These are phyloP conservation scores for Manis crassicaudata DNA, from an alignment of 2,797 vertebrate species.

Conservation along the genomic window DNA sequence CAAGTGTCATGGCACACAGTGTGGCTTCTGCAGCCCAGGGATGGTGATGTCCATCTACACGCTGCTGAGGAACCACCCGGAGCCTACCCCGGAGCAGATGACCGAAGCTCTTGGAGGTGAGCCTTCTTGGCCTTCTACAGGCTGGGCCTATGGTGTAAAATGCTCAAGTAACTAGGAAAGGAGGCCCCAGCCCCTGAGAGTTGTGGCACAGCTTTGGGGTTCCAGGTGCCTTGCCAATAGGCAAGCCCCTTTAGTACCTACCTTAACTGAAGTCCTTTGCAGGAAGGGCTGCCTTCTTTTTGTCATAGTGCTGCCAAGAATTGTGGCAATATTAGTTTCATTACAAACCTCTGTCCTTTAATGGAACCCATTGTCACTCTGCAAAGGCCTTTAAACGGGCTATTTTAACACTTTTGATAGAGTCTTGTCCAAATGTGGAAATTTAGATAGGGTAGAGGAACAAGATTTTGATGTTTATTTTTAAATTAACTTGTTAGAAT, in stretches of 20 bases:
- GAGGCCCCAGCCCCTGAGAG: not conserved
- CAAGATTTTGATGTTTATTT: not conserved
- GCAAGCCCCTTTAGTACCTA: not conserved
- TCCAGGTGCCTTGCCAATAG: not conserved
- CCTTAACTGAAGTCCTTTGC: not conserved
- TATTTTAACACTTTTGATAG: not conserved
- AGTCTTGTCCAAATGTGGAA: not conserved
- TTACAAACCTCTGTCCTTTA: not conserved
- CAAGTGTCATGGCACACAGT: slow-evolving; percentile 93
- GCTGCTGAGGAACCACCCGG: slow-evolving; percentile 90
- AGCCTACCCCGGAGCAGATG: slow-evolving; percentile 89
- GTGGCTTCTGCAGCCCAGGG: slow-evolving; percentile 96
- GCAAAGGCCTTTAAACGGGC: not conserved
- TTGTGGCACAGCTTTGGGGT: not conserved
- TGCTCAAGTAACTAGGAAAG: not conserved
- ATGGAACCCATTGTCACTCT: not conserved
- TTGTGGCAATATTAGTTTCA: not conserved
- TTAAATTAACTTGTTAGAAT: not conserved
- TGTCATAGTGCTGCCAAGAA: not conserved
- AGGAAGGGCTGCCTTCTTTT: not conserved
- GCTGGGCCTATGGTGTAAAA: not conserved
- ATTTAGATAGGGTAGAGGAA: not conserved
- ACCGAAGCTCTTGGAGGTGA: slow-evolving; percentile 88
- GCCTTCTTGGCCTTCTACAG: not conserved
- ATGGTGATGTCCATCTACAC: slow-evolving; percentile 97